phyloP scores from a whole-genome alignment of 35 echinoderm and acorn worm genomes.

The Amphiura filiformis region DNA sequence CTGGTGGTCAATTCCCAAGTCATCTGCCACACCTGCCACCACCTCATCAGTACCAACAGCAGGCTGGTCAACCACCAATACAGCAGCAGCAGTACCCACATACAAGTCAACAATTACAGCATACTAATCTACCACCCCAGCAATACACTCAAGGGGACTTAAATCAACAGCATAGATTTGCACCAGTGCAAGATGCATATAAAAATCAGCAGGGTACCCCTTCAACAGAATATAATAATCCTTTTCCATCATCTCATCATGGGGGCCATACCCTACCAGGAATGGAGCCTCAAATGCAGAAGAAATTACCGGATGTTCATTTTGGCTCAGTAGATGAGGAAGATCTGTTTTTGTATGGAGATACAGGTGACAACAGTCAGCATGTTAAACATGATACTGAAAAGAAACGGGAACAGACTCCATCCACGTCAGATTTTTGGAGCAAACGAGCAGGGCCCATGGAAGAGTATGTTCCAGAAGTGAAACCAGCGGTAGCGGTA shows the following conservation, averaged over 20 bases:
- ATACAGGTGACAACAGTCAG: not conserved
- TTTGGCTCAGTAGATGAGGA: conserved; percentile 36
- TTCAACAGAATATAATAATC: too few species aligned
- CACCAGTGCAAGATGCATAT: too few species aligned
- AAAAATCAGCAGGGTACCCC: too few species aligned
- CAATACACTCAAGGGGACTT: not conserved
- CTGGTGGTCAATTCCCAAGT: not conserved
- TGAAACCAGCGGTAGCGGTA: conserved; percentile 7
- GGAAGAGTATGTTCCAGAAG: conserved; percentile 23
- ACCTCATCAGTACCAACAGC: not conserved
- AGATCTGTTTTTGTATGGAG: conserved; percentile 34
- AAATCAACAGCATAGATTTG: not conserved
- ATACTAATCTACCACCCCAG: not conserved
- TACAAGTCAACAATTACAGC: not conserved
- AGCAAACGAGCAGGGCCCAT: not conserved
- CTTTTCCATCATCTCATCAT: too few species aligned
- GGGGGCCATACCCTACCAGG: too few species aligned
- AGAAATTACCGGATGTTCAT: not conserved
- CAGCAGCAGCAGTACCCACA: not conserved
- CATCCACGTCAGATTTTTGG: not conserved
- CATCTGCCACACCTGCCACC: not conserved
- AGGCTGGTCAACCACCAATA: not conserved
- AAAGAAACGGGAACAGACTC: not conserved
- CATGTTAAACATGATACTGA: not conserved
- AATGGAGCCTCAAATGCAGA: not conserved